Evolutionary conservation across 2,113 vertebrate species (phyloP), one percentile per base, ranked within the genome.

Genomic region (Thunnus thynnus): DNA sequence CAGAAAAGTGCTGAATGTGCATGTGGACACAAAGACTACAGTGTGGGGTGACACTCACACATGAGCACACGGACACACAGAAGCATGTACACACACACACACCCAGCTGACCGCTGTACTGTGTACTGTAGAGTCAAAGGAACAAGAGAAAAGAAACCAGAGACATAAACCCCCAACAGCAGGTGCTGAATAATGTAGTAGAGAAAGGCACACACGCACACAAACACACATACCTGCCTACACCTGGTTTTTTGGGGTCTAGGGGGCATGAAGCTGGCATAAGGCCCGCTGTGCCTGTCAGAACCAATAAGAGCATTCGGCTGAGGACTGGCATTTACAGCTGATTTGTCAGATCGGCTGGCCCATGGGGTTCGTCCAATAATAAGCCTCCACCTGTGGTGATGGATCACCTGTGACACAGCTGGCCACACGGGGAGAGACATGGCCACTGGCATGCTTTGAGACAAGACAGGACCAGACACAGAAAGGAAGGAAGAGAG

Each of bases 331-430:
- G 91, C 93, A 94, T 94, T 95, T 93, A 94, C 84, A 90, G 84
- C 86, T 93, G 92, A 94, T 94, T 91, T 89, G 89, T 89, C 90
- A 80, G 76, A 93, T 88, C 66, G 68, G 68, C 55, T 61, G 77
- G 78, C 89, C 93, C 90, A 86, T 71, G 55, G 91, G 93, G 86
- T 85, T 84, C 64, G 50, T 80, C 89, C 91, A 91, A 90, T 95
- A 94, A 94, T 93, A 94, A 91, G 84, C 83, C 68, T 92, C 87
- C 88, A 92, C 91, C 94, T 93, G 89, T 89, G 87, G 89, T 94
- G 93, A 94, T 89, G 91, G 92, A 95, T 95, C 91, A 94, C 91
- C 91, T 93, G 89, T 93, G 94, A 95, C 94, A 94, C 84, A 89
- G 75, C 83, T 76, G 74, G 91, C 84, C 90, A 86, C 90, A 91